phyloP scores from a whole-genome alignment of 1,140 invertebrate species.

The Penaeus indicus region DNA sequence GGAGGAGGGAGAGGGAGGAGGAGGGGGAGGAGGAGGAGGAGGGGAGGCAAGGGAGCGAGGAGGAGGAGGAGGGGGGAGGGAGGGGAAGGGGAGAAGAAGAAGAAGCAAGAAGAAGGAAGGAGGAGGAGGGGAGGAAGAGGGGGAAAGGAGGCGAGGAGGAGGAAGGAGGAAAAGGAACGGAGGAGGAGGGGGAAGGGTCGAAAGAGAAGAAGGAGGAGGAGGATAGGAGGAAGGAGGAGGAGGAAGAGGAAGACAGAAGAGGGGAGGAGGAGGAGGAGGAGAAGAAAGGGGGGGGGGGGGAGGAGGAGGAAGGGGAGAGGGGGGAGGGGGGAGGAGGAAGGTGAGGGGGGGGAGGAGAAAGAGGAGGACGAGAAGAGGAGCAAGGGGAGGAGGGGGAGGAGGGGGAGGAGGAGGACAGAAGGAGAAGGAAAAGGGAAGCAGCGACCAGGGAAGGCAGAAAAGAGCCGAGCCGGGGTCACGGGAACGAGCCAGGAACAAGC shows the following conservation, averaged over 20 bases:
- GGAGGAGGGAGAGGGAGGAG: no score
- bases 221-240: background rate
- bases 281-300: no score
- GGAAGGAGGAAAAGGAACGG: slow-evolving; percentile 1
- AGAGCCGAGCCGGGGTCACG: no score
- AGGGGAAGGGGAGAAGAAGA: background rate
- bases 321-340: no score
- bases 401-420: background rate
- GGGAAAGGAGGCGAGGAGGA: no score
- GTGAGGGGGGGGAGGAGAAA: no score
- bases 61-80: background rate
- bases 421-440: slow-evolving; percentile 11
- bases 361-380: background rate
- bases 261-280: background rate
- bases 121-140: slow-evolving; percentile 9
- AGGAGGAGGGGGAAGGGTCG: no score
- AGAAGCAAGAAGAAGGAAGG: background rate
- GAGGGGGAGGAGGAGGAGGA: background rate
- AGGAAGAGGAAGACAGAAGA: background rate
- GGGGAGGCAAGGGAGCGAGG: no score
- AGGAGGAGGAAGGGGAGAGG: no score
- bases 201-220: slow-evolving; percentile 1
- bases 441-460: slow-evolving; percentile 3
- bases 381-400: no score
- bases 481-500: no score